These are phyloP conservation scores for Choloepus hoffmanni DNA, from an alignment of 2,113 vertebrate species.

Conservation along the genomic window DNA sequence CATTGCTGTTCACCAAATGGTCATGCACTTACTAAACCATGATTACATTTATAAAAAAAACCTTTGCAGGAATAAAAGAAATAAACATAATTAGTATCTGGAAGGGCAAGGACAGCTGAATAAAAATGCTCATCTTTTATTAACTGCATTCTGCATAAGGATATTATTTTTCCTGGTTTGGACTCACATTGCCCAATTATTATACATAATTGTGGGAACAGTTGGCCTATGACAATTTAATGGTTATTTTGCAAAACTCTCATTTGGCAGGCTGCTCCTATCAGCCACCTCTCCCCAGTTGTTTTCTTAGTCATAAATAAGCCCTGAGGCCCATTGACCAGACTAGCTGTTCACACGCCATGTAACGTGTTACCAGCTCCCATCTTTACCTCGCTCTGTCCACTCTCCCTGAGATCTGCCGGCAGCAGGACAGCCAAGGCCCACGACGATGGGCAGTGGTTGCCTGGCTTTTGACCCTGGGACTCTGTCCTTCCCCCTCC, in stretches of 20 bases:
- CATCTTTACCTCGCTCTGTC: fast-evolving
- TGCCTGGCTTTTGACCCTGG: neutral
- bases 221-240: constrained; percentile 42
- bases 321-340: neutral
- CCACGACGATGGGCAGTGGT: fast-evolving
- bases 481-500: no score
- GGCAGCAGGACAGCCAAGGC: fast-evolving
- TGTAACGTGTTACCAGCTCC: neutral
- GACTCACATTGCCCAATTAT: constrained; percentile 54
- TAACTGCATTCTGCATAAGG: constrained; percentile 73
- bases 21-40: neutral
- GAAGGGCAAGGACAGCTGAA: constrained; percentile 34
- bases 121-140: constrained; percentile 74
- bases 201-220: constrained; percentile 31
- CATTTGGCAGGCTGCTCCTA: neutral
- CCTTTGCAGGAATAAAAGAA: constrained; percentile 19
- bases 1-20: neutral
- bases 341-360: fast-evolving
- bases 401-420: fast-evolving
- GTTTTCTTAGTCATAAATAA: neutral
- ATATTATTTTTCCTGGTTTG: constrained; percentile 74
- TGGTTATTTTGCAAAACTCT: constrained; percentile 48
- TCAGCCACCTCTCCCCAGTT: neutral
- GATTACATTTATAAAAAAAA: constrained; percentile 54
- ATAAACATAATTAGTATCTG: constrained; percentile 66